Percentiles rank a stretch among this genome's conserved stretches.
Conservation (phyloP, 2,113 vertebrate species). For the Eubucco bourcierii region DNA sequence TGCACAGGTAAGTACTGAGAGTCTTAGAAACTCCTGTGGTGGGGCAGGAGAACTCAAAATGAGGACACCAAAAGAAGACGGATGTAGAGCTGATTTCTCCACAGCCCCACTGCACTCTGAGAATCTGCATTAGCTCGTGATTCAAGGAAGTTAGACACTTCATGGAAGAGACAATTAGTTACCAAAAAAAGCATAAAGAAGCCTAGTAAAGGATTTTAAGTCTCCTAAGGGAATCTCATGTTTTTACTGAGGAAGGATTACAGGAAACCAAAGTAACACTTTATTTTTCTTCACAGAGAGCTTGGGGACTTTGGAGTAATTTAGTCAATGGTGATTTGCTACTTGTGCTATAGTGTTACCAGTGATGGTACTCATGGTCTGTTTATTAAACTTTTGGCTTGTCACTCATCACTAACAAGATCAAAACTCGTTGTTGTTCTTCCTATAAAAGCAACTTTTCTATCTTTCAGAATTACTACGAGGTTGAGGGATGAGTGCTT, state of each 20-base stretch:
- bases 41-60: background rate
- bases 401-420: constrained; percentile 45
- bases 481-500: constrained; percentile 11
- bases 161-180: constrained; percentile 27
- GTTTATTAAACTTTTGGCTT: constrained; percentile 37
- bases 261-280: constrained; percentile 78
- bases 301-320: constrained; percentile 55
- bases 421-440: constrained; percentile 50
- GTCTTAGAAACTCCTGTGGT: background rate
- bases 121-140: background rate
- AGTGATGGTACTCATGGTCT: background rate
- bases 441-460: constrained; percentile 49
- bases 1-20: background rate
- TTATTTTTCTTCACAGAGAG: constrained; percentile 78
- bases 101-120: background rate
- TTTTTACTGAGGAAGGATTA: constrained; percentile 76
- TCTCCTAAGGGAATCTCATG: constrained; percentile 73
- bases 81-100: background rate
- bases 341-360: constrained; percentile 72
- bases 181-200: constrained; percentile 36
- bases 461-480: constrained; percentile 32
- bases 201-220: constrained; percentile 61
- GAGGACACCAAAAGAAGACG: background rate
- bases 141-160: background rate
- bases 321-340: constrained; percentile 66